Conservation (phyloP, 2,113 vertebrate genomes). For the Gymnocephalus cernua region DNA sequence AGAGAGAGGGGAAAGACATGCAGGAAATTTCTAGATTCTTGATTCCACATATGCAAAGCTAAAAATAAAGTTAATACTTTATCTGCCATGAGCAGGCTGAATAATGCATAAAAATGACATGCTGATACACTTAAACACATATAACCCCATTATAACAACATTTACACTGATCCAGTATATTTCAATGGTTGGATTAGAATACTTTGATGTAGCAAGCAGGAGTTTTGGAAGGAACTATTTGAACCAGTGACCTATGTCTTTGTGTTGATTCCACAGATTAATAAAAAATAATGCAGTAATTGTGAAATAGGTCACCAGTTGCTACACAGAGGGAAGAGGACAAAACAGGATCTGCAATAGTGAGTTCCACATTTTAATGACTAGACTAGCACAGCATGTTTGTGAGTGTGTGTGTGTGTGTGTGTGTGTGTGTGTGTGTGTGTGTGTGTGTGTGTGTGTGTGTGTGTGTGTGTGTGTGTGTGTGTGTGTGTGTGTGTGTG, state of each 20-base stretch:
- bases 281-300: neutral
- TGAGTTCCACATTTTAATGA: slow-evolving; percentile 38
- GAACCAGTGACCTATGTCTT: neutral
- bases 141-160: neutral
- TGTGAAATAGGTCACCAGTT: slow-evolving; percentile 21
- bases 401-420: neutral
- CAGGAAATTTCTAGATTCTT: neutral
- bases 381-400: neutral
- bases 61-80: neutral
- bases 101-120: neutral
- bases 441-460: neutral
- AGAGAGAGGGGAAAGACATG: too few species aligned
- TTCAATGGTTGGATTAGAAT: neutral
- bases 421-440: neutral
- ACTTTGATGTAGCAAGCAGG: neutral
- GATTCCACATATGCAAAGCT: neutral
- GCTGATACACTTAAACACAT: neutral
- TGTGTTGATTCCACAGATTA: neutral
- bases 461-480: neutral
- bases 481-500: neutral
- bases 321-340: slow-evolving; percentile 1
- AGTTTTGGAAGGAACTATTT: neutral
- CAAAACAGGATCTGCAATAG: slow-evolving; percentile 15
- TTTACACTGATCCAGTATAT: neutral
- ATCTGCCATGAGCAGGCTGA: neutral